These are phyloP conservation scores for Conus betulinus DNA, from an alignment of 1,140 invertebrate genomes.

Conservation along the genomic window DNA sequence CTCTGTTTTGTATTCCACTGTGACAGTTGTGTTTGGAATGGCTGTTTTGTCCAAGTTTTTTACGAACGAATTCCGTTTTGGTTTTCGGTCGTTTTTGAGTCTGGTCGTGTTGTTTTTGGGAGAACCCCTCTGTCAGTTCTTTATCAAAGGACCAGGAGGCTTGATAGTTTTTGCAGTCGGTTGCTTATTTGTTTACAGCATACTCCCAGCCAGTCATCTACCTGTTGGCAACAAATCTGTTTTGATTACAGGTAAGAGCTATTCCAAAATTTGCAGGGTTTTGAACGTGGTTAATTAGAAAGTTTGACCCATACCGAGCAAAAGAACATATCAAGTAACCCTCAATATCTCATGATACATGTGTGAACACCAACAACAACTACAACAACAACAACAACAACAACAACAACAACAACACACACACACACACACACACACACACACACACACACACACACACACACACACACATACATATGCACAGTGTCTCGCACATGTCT, in stretches of 20 bases:
- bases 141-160: conserved; percentile 71
- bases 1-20: conserved; percentile 71
- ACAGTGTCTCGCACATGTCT: not conserved
- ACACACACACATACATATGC: not conserved
- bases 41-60: conserved; percentile 73
- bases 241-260: conserved; percentile 66
- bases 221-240: conserved; percentile 69
- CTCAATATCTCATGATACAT: too few species aligned
- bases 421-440: not conserved
- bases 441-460: not conserved
- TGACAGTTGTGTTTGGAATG: conserved; percentile 73
- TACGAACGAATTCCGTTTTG: conserved; percentile 73
- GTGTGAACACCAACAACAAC: too few species aligned
- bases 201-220: conserved; percentile 70
- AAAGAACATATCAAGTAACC: too few species aligned
- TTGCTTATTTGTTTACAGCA: conserved; percentile 71
- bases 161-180: conserved; percentile 67
- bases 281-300: too few species aligned
- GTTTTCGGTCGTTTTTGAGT: conserved; percentile 71
- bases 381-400: not conserved
- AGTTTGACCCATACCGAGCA: too few species aligned
- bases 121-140: conserved; percentile 73
- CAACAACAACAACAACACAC: too few species aligned
- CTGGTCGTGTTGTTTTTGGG: conserved; percentile 71
- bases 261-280: too few species aligned